Conservation (phyloP, 1,140 invertebrate species). For the Drosophila orena region DNA sequence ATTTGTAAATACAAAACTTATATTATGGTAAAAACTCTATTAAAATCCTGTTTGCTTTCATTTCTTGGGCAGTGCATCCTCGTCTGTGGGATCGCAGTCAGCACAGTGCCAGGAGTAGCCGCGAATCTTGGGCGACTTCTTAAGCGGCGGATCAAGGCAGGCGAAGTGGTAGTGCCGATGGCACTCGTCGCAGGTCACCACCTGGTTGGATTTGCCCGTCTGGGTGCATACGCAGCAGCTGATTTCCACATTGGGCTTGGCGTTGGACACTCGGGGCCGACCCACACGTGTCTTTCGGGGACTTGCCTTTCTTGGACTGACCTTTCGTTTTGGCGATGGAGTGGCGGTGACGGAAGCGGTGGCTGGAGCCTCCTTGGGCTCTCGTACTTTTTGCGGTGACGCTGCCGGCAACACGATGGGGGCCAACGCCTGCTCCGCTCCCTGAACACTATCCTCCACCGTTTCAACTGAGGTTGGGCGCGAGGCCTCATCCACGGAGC, state of each 20-base stretch:
- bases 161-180: conserved; percentile 95
- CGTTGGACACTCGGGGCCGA: conserved; percentile 48
- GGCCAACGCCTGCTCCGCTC: conserved; percentile 17
- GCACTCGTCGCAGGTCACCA: conserved; percentile 95
- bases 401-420: conserved; percentile 28
- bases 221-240: conserved; percentile 70
- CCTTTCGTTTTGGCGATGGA: conserved; percentile 49
- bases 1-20: conserved; percentile 13
- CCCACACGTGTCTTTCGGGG: conserved; percentile 66
- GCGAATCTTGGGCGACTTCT: conserved; percentile 96
- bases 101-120: conserved; percentile 98
- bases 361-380: conserved; percentile 25
- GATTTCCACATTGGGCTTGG: conserved; percentile 58
- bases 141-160: conserved; percentile 96
- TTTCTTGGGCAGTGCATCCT: conserved; percentile 65
- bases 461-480: conserved; percentile 83
- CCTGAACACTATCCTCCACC: conserved; percentile 66
- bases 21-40: conserved; percentile 7
- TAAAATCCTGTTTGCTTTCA: conserved; percentile 13
- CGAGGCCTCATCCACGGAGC: conserved; percentile 79
- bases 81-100: conserved; percentile 95
- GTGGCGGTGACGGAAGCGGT: not conserved
- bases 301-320: conserved; percentile 67
- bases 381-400: conserved; percentile 30
- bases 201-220: conserved; percentile 70